Percentiles rank a stretch among this genome's conserved stretches.
Evolutionary conservation across 2,113 vertebrate species (phyloP).

Genomic region (Beaufortia kweichowensis): DNA sequence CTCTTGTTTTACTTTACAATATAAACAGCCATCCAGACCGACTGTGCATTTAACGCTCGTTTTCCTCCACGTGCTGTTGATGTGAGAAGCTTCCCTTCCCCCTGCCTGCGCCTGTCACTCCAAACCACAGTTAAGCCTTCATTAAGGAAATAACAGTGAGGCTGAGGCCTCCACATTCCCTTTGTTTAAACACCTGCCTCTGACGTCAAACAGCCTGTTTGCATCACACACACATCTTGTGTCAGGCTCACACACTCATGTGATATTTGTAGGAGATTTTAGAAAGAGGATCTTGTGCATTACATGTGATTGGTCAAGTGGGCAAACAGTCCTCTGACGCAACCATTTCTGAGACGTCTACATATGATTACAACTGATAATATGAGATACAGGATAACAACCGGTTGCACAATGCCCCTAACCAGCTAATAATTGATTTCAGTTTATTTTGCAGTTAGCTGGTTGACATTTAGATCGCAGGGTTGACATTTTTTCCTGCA

Average conservation of each 20-base stretch:
- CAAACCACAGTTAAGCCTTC: conserved; percentile 42
- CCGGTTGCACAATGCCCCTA: too few species aligned
- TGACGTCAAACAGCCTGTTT: conserved; percentile 42
- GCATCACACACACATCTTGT: not conserved
- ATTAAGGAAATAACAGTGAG: conserved; percentile 49
- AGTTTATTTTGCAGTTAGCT: not conserved
- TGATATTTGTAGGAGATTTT: not conserved
- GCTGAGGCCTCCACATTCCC: conserved; percentile 11
- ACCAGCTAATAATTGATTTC: not conserved
- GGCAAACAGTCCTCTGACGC: not conserved
- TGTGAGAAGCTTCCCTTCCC: conserved; percentile 30
- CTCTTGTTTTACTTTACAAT: not conserved
- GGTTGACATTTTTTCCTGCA: not conserved
- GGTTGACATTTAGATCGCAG: too few species aligned
- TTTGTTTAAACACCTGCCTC: conserved; percentile 50
- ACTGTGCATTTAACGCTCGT: conserved; percentile 3
- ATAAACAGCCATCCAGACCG: not conserved
- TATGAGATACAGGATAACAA: too few species aligned
- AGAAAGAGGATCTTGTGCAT: not conserved
- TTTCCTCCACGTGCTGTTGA: conserved; percentile 2
- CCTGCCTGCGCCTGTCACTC: conserved; percentile 29
- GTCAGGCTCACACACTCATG: not conserved
- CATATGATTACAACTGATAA: too few species aligned
- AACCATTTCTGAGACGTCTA: too few species aligned
- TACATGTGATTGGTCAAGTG: not conserved